Evolutionary conservation across 1,140 invertebrate species (phyloP).

Genomic region (Drosophila littoralis): DNA sequence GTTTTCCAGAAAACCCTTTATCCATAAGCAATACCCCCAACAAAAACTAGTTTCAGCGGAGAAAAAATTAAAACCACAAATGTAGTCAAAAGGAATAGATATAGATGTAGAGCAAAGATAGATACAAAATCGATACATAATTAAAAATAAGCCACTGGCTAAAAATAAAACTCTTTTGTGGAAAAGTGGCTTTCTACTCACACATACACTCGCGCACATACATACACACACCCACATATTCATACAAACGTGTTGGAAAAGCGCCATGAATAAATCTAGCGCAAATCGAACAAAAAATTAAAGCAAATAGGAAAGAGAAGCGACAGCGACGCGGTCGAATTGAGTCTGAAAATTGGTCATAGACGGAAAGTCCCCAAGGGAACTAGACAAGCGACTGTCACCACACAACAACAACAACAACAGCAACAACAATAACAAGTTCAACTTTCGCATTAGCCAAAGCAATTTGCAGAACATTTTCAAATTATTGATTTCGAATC

Average conservation of each 20-base stretch:
- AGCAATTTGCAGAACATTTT: conserved; percentile 33
- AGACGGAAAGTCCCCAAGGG: conserved; percentile 65
- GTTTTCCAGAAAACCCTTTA: too few species aligned
- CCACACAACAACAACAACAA: conserved; percentile 24
- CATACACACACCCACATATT: background rate
- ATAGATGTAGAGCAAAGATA: conserved; percentile 5
- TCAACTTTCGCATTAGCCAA: conserved; percentile 24
- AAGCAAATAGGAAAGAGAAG: conserved; percentile 21
- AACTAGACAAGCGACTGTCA: conserved; percentile 49
- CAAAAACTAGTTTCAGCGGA: too few species aligned
- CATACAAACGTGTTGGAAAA: background rate
- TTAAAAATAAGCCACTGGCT: conserved; percentile 69
- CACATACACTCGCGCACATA: conserved; percentile 9
- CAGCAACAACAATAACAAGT: background rate
- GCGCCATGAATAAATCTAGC: conserved; percentile 64
- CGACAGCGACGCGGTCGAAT: background rate
- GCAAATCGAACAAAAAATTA: conserved; percentile 60
- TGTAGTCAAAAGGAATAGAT: too few species aligned
- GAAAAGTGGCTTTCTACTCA: conserved; percentile 37
- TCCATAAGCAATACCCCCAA: too few species aligned
- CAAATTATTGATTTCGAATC: conserved; percentile 44
- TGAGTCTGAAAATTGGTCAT: conserved; percentile 14
- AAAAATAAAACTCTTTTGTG: conserved; percentile 60
- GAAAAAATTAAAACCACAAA: too few species aligned
- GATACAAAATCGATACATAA: conserved; percentile 61